Conservation (phyloP, 1,140 invertebrate genomes). For the Himalopsyche phryganea region DNA sequence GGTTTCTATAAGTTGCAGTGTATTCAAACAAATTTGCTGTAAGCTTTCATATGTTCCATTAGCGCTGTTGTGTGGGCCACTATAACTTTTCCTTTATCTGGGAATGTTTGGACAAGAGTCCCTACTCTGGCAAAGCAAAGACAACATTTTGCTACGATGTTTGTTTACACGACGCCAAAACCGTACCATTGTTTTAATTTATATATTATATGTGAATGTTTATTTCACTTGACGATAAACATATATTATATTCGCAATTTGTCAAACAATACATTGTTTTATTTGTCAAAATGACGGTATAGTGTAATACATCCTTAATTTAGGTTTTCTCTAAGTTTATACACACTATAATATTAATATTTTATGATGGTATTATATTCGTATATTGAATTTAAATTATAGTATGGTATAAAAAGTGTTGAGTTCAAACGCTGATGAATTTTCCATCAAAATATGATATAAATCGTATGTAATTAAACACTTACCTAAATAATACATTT, state of each 20-base stretch:
- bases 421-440: too few species aligned
- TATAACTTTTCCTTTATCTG: slow-evolving; percentile 32
- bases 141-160: slow-evolving; percentile 9
- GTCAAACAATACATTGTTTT: too few species aligned
- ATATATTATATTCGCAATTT: neutral
- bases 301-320: too few species aligned
- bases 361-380: too few species aligned
- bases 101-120: slow-evolving; percentile 25
- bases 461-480: too few species aligned
- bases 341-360: too few species aligned
- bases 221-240: neutral
- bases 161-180: slow-evolving; percentile 6
- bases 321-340: too few species aligned
- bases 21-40: slow-evolving; percentile 28
- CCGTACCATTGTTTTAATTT: neutral
- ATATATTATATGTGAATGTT: neutral
- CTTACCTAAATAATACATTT: too few species aligned
- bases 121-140: slow-evolving; percentile 10
- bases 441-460: too few species aligned
- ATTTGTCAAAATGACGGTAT: too few species aligned
- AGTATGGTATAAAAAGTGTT: too few species aligned
- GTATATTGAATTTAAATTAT: too few species aligned
- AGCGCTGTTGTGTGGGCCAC: slow-evolving; percentile 21
- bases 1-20: slow-evolving; percentile 22
- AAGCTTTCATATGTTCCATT: slow-evolving; percentile 30